A percentile compares a stretch with the other conserved stretches of the same genome.
phyloP scores from a whole-genome alignment of 37 sponge, comb jelly and placozoan genomes.

The Aplysina aerophoba region DNA sequence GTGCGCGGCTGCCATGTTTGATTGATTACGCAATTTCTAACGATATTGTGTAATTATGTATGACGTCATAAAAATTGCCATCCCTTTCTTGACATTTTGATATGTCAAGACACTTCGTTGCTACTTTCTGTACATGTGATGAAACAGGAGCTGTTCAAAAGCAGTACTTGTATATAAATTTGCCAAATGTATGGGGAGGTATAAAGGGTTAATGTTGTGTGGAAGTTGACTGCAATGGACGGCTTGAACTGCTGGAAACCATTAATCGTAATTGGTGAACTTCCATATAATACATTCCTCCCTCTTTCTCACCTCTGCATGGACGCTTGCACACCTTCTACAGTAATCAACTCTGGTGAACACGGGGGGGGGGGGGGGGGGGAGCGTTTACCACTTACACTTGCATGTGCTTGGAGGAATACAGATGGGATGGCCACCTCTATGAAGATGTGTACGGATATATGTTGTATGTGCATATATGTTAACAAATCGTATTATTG shows the following conservation, averaged over 20 bases:
- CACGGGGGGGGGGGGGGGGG: conserved; percentile 72
- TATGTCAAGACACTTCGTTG: background rate
- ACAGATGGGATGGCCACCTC: conserved; percentile 85
- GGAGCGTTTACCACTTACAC: conserved; percentile 87
- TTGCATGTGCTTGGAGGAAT: conserved; percentile 83
- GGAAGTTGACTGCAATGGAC: no score
- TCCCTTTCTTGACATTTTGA: background rate
- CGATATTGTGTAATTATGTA: background rate
- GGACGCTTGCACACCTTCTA: background rate
- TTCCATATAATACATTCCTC: no score
- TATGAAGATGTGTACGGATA: background rate
- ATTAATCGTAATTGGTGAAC: no score
- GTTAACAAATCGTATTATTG: no score
- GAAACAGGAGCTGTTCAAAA: background rate
- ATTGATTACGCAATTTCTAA: background rate
- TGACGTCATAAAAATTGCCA: background rate
- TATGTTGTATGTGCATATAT: no score
- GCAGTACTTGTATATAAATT: background rate
- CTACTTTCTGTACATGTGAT: background rate
- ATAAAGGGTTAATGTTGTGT: conserved; percentile 10
- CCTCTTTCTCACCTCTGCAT: background rate
- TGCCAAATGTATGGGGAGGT: background rate
- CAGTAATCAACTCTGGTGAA: conserved; percentile 85
- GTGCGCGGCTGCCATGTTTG: background rate
- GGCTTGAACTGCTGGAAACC: no score